Base-by-base conservation (phyloP, 1,140 invertebrate genomes). In the Drosophila trapezifrons region DNA sequence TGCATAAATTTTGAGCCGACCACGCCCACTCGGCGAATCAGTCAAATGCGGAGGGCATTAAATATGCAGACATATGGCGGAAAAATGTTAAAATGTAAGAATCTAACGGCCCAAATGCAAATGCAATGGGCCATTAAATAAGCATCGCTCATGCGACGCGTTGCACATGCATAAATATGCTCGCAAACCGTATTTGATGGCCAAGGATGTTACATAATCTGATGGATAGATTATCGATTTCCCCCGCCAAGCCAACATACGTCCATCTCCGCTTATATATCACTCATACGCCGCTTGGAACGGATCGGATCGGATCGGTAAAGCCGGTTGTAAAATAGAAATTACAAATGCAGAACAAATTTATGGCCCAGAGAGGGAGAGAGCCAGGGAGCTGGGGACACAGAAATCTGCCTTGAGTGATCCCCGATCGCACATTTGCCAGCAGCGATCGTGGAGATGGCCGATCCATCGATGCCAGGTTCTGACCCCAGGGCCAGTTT, bases 11-110 rank as follows among this genome's bases (percentile, higher is more conserved):
- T 79, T 10, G 5, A 40, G 15, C 64, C 45, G 32, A 43, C 52
- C 78, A 86, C 83, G 83, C 83, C 83, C 67, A 76, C 63, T 66
- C 56, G 54, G 78, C 62, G 65, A 86, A 87, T 87, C 83, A 87
- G 45, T 86, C 83, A 87, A 82, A 76, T 45, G 64, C 65, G 46
- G 18, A 38, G 40, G 40, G 49, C 64, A 83, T 82, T 78, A 82
- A 60, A 65, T 83, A 83, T 82, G 69, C 63, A 78, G 49, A 83
- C 47, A 78, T 66, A 80, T 81, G 73, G 72, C 46, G 65, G 52
- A 58, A 72, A 72, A 72, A 72, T 72, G 49, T 64, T 55, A 75
- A 67, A 67, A 49, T 54, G 35, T 13, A 43, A 63, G 65, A 58
- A 72, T 64, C 72, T 75, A 75, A 75, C 59, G 72, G 70, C 58